Base-by-base conservation (phyloP, 2,113 vertebrate genomes). In the Collichthys lucidus region DNA sequence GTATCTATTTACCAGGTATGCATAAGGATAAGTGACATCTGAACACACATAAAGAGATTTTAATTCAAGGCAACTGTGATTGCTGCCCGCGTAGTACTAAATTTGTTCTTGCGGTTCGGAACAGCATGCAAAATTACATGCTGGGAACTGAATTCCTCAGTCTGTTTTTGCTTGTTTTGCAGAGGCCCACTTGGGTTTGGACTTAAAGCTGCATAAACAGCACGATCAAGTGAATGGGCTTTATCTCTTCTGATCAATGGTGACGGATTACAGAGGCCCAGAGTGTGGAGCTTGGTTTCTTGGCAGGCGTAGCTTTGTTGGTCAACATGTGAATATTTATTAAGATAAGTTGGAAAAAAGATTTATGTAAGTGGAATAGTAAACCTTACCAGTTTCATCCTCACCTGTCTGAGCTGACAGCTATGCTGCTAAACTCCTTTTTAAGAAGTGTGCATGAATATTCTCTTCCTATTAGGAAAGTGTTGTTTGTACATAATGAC, bases 141-240 rank as follows among this genome's bases (percentile, higher is more conserved):
- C 74, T 89, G 81, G n/a, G 64, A 67, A 55, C 19, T 59, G 47
- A 77, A 91, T 90, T 90, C 77, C 77, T 83, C 61, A 44, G 78
- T 79, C 77, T 85, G 80, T 50, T 56, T 84, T 75, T 82, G 66
- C 76, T 86, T 86, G 76, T 82, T 72, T 77, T 72, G 63, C 68
- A 84, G 80, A 85, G 84, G 86, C 79, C 83, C 72, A 56, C 73
- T 82, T 59, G 70, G 87, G 62, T 85, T 83, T 61, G 17, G 50
- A 24, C 20, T 72, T 12, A 14, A 61, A 70, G 69, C 63, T 49
- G 24, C 46, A 4, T 22, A 5, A 65, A 47, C 63, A 17, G 31
- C 67, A 73, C 24, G 47, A 68, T 63, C 63, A 75, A 79, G 79
- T 82, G 61, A 84, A 86, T 56, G 71, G 57, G 69, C 68, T 77